Evolutionary conservation across 2,797 vertebrate genomes (phyloP), one percentile per base, ranked within the genome.

Genomic region (Sternarchorhynchus goeldii): DNA sequence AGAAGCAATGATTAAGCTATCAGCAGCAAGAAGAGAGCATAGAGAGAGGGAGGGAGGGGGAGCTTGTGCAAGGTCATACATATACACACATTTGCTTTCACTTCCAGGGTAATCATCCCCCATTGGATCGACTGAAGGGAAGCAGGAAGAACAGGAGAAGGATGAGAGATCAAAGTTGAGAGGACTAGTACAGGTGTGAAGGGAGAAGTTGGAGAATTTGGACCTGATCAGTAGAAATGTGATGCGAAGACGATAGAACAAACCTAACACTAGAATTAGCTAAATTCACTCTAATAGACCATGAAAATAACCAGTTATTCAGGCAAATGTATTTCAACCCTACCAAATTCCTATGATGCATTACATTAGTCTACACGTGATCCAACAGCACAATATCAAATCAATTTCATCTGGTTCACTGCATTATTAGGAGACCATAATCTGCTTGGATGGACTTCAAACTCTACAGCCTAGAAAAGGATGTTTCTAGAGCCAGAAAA

Each of bases 31-130:
- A 82, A 81, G 57, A 58, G 17, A 81, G 63, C 85, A 81, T 1
- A 80, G 75, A 83, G 80, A 20, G 21, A 85, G 85, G 85, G 79
- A 86, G 87, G 89, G 86, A 85, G 86, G 86, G 86, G 76, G 77
- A 39, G 66, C 75, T 50, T 72, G n/a, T 29, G 75, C 73, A 86
- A 81, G 89, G 85, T 78, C 90, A 89, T 90, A 90, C 87, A 88
- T 91, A 96, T 97, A 98, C 96, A 99, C 96, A 99, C 97, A 99
- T 99, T 98, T 99, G 94, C 92, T 93, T 96, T 94, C 96, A 95
- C 93, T 96, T 95, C 95, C 96, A 92, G 94, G 94, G 93, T 91
- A 97, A 96, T 96, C 95, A 95, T 98, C 96, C 82, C 94, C 95
- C 94, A 97, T 91, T 90, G 96, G 94, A 91, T 97, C 95, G 90